Evolutionary conservation across 2,797 vertebrate species (phyloP), one percentile per base, ranked within the genome.

Genomic region (Myiothlypis coronata): DNA sequence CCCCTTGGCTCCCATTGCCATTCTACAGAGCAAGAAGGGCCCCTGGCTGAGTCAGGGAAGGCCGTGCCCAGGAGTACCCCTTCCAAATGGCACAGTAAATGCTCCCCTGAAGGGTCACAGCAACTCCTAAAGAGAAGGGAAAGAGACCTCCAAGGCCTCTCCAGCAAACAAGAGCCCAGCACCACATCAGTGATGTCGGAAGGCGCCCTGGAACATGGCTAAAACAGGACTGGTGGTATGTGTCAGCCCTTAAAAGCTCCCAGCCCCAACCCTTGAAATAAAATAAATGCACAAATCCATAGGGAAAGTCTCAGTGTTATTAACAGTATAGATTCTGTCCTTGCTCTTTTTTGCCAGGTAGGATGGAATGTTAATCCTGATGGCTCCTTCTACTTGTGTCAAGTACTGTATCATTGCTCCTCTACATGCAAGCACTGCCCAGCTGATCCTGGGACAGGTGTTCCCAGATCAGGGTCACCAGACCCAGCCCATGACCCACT

Each of bases 1-100:
- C 14, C 12, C 17, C 14, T 41, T 1, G 1, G 34, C 30, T 81
- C 6, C 26, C 26, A 34, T 0, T 53, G 53, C 34, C 41, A 60
- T 27, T 39, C 41, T 16, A 34, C 12, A 46, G 26, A 60, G 21
- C 12, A 53, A 59, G n/a, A 67, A 39, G 17, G 14, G 20, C 17
- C 9, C 34, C 55, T 26, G 6, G 4, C 0, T n/a, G 30, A 76
- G 28, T 28, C 17, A 60, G 14, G 18, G 12, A 26, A 53, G 18
- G 21, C 30, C 35, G 17, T 67, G 26, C 17, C 26, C 26, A 81
- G 39, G 41, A 22, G 32, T 8, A 3, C 18, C 27, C 37, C 41
- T 49, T 69, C 11, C 19, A 75, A 27, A 39, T 12, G 17, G 21
- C 1, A 1, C 53, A 35, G 26, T 19, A 34, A 67, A 67, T 14